A percentile compares a stretch with the other conserved stretches of the same genome.
These are phyloP conservation scores for Drosophila parthenogenetica DNA, from an alignment of 2,888 invertebrate genomes.

Conservation along the genomic window DNA sequence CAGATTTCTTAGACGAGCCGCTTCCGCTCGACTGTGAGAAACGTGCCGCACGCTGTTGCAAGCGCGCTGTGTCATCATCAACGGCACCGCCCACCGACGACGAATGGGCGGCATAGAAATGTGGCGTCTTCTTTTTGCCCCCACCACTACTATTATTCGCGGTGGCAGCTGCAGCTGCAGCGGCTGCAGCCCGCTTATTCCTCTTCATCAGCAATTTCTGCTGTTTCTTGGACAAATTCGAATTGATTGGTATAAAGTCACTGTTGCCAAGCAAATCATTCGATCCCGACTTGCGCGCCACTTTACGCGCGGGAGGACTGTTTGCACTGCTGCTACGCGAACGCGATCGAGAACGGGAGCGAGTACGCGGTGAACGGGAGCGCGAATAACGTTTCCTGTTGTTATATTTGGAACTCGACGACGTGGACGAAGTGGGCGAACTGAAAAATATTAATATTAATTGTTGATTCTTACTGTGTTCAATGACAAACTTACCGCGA, in stretches of 20 bases:
- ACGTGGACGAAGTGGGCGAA: conserved; percentile 70
- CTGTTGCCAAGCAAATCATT: conserved; percentile 84
- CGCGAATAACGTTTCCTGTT: conserved; percentile 71
- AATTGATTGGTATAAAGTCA: conserved; percentile 81
- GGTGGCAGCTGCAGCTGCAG: conserved; percentile 38
- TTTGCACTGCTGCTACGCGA: conserved; percentile 66
- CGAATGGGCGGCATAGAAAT: conserved; percentile 87
- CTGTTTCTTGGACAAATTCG: conserved; percentile 79
- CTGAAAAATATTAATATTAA: conserved; percentile 52
- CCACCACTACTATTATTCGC: conserved; percentile 8
- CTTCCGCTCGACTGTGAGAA: conserved; percentile 86
- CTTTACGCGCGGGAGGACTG: conserved; percentile 65
- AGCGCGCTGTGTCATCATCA: conserved; percentile 91
- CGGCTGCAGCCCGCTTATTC: conserved; percentile 73
- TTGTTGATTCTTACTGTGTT: too few species aligned
- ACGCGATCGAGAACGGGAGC: conserved; percentile 86
- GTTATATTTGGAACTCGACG: conserved; percentile 69
- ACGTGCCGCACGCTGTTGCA: conserved; percentile 95
- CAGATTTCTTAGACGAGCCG: conserved; percentile 75
- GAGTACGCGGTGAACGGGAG: conserved; percentile 66
- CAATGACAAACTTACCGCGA: conserved; percentile 75
- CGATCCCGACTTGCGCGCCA: conserved; percentile 68
- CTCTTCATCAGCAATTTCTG: conserved; percentile 85
- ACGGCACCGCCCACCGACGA: conserved; percentile 89
- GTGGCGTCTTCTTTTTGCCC: conserved; percentile 86